Evolutionary conservation across 2,113 vertebrate species (phyloP).

Genomic region (Mesoclemmys tuberculata): DNA sequence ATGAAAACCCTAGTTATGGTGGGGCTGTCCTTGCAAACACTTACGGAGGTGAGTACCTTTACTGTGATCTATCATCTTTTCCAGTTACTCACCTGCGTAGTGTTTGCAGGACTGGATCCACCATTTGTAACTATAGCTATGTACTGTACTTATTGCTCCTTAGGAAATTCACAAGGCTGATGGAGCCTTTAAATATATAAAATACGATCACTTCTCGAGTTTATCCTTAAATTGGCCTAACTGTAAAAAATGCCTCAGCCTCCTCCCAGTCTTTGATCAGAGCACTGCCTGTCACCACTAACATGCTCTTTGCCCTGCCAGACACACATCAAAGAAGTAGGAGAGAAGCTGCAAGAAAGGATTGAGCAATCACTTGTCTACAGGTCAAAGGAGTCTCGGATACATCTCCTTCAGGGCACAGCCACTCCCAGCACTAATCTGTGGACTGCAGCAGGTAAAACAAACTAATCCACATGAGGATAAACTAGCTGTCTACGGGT

Average conservation of each 20-base stretch:
- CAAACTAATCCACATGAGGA: neutral
- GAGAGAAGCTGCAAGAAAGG: neutral
- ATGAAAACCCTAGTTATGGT: neutral
- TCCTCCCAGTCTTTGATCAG: neutral
- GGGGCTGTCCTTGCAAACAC: neutral
- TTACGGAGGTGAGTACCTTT: neutral
- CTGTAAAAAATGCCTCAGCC: neutral
- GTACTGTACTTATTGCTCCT: neutral
- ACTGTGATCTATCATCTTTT: neutral
- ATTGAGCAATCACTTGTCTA: neutral
- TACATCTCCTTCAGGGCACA: neutral
- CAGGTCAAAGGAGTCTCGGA: neutral
- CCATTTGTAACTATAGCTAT: neutral
- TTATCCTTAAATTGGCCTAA: neutral
- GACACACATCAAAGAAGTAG: neutral
- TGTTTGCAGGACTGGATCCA: neutral
- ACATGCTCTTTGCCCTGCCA: neutral
- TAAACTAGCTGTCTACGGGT: neutral
- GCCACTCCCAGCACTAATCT: neutral
- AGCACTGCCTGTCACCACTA: neutral
- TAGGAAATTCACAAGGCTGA: neutral
- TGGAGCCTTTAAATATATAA: neutral
- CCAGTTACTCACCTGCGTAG: neutral
- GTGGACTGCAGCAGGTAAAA: neutral
- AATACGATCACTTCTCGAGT: neutral